Conservation (phyloP, 2,797 vertebrate genomes). For the Dendrocincla tyrannina region DNA sequence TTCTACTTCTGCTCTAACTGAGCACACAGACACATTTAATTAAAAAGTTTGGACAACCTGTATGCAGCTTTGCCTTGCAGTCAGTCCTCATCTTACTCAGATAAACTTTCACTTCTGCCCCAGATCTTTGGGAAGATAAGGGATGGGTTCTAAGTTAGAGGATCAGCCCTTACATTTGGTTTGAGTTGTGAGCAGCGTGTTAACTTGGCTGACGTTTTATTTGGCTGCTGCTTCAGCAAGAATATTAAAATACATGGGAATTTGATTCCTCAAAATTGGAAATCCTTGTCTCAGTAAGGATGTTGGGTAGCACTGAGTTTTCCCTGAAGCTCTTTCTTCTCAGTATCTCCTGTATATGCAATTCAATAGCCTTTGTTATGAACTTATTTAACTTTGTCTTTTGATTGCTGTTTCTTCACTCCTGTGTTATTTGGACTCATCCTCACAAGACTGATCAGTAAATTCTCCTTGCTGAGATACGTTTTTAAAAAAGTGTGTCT, state of each 20-base stretch:
- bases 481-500: background rate
- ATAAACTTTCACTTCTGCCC: background rate
- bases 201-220: background rate
- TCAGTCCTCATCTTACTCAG: background rate
- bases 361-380: background rate
- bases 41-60: background rate
- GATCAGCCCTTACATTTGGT: background rate
- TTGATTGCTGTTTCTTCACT: background rate
- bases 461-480: background rate
- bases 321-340: background rate
- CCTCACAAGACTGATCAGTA: background rate
- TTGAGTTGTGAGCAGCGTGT: background rate
- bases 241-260: background rate
- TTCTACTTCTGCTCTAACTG: background rate
- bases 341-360: background rate
- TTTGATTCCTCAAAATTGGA: background rate
- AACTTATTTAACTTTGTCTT: background rate
- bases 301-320: background rate
- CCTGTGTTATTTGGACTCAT: background rate
- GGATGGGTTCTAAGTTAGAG: background rate
- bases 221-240: background rate
- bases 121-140: background rate
- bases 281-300: background rate
- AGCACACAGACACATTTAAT: background rate
- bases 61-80: background rate